phyloP scores from a whole-genome alignment of 1,140 invertebrate genomes.

The Aphaenogaster ashmeadi region DNA sequence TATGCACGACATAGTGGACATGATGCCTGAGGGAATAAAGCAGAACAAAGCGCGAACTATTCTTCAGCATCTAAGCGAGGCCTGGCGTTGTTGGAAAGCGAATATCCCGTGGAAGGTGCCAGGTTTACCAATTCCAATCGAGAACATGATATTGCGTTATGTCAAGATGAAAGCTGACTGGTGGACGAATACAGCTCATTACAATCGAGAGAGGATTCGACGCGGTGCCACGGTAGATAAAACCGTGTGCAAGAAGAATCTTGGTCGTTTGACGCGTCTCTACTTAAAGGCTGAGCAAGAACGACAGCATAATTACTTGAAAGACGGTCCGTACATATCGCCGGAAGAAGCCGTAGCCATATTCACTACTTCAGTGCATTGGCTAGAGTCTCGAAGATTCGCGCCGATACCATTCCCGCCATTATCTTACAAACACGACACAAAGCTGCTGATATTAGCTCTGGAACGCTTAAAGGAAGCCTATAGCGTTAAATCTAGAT shows the following conservation, averaged over 20 bases:
- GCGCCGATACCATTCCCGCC: constrained; percentile 99
- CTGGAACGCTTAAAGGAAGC: constrained; percentile 99
- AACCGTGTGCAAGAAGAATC: constrained; percentile 99
- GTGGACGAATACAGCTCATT: constrained; percentile 99
- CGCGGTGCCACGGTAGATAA: constrained; percentile 99
- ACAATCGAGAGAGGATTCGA: constrained; percentile 98
- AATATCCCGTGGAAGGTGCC: constrained; percentile 99
- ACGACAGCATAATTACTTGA: constrained; percentile 99
- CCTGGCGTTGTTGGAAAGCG: constrained; percentile 99
- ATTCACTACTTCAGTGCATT: constrained; percentile 99
- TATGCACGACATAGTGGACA: constrained; percentile 99
- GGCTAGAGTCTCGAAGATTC: constrained; percentile 99
- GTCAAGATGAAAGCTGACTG: constrained; percentile 99
- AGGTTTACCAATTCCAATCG: constrained; percentile 99
- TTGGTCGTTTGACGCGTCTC: constrained; percentile 97
- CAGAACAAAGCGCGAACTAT: constrained; percentile 99
- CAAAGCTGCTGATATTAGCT: constrained; percentile 98
- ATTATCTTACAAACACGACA: constrained; percentile 99
- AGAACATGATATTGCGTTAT: constrained; percentile 99
- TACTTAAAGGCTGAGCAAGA: constrained; percentile 99
- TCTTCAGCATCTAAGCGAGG: constrained; percentile 99
- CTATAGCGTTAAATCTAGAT: constrained; percentile 99
- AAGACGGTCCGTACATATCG: constrained; percentile 99
- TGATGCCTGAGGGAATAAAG: constrained; percentile 99
- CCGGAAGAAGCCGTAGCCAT: constrained; percentile 99